Percentiles rank a stretch among this genome's conserved stretches.
Conservation (phyloP, 1,140 invertebrate species). For the Anastrepha obliqua region DNA sequence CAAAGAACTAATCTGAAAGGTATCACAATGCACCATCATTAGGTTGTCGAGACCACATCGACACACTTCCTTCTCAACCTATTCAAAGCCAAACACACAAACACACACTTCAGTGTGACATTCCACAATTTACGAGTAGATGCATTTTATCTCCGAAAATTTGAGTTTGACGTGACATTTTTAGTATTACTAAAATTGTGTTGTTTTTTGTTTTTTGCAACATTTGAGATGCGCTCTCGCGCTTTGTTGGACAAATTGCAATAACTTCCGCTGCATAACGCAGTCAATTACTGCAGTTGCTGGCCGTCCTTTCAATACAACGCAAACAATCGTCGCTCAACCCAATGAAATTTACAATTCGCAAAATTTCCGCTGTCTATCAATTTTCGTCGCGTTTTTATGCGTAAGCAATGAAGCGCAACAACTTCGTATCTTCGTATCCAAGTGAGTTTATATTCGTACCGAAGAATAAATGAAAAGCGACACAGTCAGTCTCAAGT, state of each 20-base stretch:
- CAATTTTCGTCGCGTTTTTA: not conserved
- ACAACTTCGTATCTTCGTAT: not conserved
- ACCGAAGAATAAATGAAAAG: not conserved
- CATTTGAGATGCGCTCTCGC: not conserved
- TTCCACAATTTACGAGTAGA: too few relatives aligned
- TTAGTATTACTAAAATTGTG: too few relatives aligned
- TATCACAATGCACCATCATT: too few relatives aligned
- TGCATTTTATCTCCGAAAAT: too few relatives aligned
- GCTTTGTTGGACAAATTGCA: constrained; percentile 9
- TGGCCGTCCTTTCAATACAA: not conserved
- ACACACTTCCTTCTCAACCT: too few relatives aligned
- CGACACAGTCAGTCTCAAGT: constrained; percentile 20
- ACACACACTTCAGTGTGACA: too few relatives aligned
- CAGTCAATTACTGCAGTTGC: constrained; percentile 29
- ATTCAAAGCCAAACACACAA: too few relatives aligned
- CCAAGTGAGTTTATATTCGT: too few relatives aligned
- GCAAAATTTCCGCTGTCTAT: not conserved
- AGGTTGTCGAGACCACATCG: too few relatives aligned
- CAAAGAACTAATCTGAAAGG: too few relatives aligned
- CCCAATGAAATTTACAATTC: constrained; percentile 4
- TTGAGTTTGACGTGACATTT: too few relatives aligned
- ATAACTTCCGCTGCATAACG: constrained; percentile 11
- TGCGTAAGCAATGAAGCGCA: constrained; percentile 36
- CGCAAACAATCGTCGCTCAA: not conserved
- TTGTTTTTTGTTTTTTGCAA: not conserved